A percentile compares a stretch with the other conserved stretches of the same genome.
These are phyloP conservation scores for Halcyon chelicuti DNA, from an alignment of 2,797 vertebrate genomes.

Conservation along the genomic window DNA sequence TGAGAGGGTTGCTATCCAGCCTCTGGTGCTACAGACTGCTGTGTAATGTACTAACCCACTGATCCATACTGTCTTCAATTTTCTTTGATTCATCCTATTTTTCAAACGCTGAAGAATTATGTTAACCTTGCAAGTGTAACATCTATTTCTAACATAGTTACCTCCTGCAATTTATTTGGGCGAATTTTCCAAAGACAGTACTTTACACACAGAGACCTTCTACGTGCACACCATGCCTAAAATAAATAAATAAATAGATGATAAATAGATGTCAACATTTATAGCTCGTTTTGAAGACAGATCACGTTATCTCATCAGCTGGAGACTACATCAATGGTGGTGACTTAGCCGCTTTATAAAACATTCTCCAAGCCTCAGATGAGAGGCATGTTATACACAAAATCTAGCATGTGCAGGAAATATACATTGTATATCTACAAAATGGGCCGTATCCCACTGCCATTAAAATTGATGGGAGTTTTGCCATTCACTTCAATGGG, in stretches of 20 bases:
- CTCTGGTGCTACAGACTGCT: background rate
- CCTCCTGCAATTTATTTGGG: background rate
- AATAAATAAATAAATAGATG: background rate
- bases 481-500: slow-evolving; percentile 46
- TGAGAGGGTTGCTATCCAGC: background rate
- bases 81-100: background rate
- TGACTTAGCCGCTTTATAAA: background rate
- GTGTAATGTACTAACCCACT: background rate
- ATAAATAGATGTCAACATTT: background rate
- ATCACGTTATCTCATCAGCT: background rate
- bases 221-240: fast-evolving
- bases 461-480: slow-evolving; percentile 62
- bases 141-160: background rate
- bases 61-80: slow-evolving; percentile 24
- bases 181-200: background rate
- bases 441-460: slow-evolving; percentile 59
- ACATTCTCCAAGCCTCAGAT: background rate
- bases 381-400: background rate
- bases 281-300: background rate
- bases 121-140: slow-evolving; percentile 9
- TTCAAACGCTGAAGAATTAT: background rate
- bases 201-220: background rate
- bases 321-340: background rate
- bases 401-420: slow-evolving; percentile 23
- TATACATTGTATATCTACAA: slow-evolving; percentile 53